phyloP scores from a whole-genome alignment of 2,797 vertebrate species.

The Gobio occitaniae region DNA sequence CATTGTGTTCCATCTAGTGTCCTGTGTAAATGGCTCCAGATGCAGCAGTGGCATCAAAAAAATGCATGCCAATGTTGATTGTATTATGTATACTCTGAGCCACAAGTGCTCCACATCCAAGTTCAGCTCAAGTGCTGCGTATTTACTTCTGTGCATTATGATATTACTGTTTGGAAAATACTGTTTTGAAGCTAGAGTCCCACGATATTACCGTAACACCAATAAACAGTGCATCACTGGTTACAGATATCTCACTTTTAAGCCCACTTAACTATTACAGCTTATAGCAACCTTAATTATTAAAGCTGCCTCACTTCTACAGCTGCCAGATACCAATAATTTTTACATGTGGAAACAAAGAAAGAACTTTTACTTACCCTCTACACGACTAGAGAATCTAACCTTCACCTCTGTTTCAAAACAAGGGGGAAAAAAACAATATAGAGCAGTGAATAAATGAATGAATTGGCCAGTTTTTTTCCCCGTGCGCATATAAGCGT shows the following conservation, averaged over 20 bases:
- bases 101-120: not conserved
- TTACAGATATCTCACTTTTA: not conserved
- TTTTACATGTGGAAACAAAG: not conserved
- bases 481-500: not conserved
- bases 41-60: not conserved
- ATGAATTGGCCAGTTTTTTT: not conserved
- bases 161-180: not conserved
- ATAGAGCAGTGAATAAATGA: not conserved
- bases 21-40: not conserved
- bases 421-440: constrained; percentile 20
- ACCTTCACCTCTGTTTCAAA: constrained; percentile 66
- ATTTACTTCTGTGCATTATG: not conserved
- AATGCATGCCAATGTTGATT: not conserved
- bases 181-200: not conserved
- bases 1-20: not conserved
- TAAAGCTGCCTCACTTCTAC: not conserved
- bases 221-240: not conserved
- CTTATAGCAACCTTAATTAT: not conserved
- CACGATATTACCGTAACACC: not conserved
- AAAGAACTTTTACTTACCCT: constrained; percentile 66
- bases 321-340: not conserved
- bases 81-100: not conserved
- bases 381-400: constrained; percentile 69
- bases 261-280: not conserved
- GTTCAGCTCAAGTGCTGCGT: not conserved